Conservation (phyloP, 1,140 invertebrate species). For the Lerema accius region DNA sequence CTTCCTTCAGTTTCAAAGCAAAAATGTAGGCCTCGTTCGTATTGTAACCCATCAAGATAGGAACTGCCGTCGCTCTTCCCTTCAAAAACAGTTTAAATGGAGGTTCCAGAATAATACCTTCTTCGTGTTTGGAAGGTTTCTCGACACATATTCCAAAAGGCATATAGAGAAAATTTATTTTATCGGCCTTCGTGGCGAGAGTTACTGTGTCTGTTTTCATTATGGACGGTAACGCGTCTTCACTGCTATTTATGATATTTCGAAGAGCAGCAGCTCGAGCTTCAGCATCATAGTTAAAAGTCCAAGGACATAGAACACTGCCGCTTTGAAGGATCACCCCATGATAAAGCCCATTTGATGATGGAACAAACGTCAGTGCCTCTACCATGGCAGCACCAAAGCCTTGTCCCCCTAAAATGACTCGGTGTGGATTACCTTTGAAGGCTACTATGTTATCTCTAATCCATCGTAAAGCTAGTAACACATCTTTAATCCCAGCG, state of each 20-base stretch:
- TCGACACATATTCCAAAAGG: constrained; percentile 71
- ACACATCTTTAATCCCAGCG: constrained; percentile 86
- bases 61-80: constrained; percentile 45
- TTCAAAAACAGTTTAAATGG: constrained; percentile 49
- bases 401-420: constrained; percentile 83
- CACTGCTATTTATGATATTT: constrained; percentile 40
- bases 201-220: constrained; percentile 42
- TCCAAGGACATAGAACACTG: constrained; percentile 63
- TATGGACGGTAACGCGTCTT: constrained; percentile 28
- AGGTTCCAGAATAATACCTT: constrained; percentile 50
- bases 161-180: constrained; percentile 58
- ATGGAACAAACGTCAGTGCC: constrained; percentile 52
- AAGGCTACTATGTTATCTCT: constrained; percentile 87
- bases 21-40: constrained; percentile 71
- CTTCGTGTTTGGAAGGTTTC: constrained; percentile 58
- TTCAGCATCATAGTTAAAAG: constrained; percentile 66
- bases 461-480: constrained; percentile 85
- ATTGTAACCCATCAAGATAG: constrained; percentile 70
- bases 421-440: constrained; percentile 85
- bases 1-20: constrained; percentile 46
- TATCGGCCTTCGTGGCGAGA: constrained; percentile 48
- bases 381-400: constrained; percentile 80
- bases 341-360: constrained; percentile 58
- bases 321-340: constrained; percentile 75
- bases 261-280: constrained; percentile 46